phyloP scores from a whole-genome alignment of 1,140 invertebrate genomes.

The Brachystomella parvula region DNA sequence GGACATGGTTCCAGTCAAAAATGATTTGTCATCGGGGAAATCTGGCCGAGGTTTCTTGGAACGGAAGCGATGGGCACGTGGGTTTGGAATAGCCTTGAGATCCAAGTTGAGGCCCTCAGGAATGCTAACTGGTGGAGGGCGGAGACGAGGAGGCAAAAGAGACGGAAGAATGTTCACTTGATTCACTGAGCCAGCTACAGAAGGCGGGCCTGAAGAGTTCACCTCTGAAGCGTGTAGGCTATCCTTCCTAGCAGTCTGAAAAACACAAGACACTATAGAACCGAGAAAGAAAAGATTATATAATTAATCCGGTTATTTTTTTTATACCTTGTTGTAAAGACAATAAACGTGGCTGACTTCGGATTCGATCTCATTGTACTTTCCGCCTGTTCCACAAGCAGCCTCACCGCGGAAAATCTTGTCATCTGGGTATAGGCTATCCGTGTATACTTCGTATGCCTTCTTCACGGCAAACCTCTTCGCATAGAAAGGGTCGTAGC shows the following conservation, averaged over 20 bases:
- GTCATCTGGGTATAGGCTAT: neutral
- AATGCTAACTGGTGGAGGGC: neutral
- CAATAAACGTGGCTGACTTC: neutral
- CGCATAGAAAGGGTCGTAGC: conserved; percentile 4
- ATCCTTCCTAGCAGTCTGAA: neutral
- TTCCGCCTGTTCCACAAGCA: neutral
- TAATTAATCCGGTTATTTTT: neutral
- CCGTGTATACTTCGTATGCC: neutral
- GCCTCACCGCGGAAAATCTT: neutral
- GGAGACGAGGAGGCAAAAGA: neutral
- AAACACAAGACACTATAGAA: neutral
- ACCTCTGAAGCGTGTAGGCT: neutral
- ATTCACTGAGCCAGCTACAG: neutral
- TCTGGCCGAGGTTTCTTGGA: no score
- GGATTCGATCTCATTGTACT: neutral
- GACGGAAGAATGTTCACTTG: neutral
- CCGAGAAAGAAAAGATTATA: neutral
- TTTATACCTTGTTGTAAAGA: neutral
- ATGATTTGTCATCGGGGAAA: no score
- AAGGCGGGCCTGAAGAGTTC: neutral
- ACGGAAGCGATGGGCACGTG: no score
- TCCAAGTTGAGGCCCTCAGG: neutral
- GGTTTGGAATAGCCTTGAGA: no score
- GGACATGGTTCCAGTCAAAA: no score
- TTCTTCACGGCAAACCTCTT: conserved; percentile 1